Evolutionary conservation across 2,888 invertebrate species (phyloP).

Genomic region (Bugula neritina): DNA sequence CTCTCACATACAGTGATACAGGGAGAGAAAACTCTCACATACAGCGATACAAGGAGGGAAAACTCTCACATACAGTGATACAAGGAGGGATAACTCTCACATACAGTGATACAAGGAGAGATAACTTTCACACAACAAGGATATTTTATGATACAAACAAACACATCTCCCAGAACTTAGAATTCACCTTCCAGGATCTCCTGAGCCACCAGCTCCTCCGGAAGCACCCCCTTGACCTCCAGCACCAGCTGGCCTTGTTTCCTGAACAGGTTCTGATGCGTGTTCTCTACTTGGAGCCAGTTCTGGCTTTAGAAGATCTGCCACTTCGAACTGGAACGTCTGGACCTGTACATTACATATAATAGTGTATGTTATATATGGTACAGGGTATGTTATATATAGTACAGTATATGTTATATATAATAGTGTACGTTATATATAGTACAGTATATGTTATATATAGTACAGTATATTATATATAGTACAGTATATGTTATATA

Average conservation of each 20-base stretch:
- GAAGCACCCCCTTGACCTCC: not conserved
- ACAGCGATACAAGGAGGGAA: too few relatives aligned
- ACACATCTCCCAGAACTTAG: too few relatives aligned
- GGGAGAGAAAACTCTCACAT: too few relatives aligned
- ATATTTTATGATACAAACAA: too few relatives aligned
- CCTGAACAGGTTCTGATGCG: not conserved
- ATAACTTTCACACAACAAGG: too few relatives aligned
- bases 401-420: not conserved
- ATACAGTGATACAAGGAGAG: too few relatives aligned
- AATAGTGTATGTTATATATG: not conserved
- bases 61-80: too few relatives aligned
- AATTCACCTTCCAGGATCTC: not conserved
- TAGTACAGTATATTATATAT: too few relatives aligned
- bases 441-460: not conserved
- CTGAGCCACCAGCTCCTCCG: not conserved
- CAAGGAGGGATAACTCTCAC: too few relatives aligned
- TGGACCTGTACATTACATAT: not conserved
- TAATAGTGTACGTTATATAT: not conserved
- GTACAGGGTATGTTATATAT: not conserved
- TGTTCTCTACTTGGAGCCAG: slow-evolving; percentile 3
- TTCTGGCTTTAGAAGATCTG: slow-evolving; percentile 7
- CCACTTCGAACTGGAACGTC: slow-evolving; percentile 12
- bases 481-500: too few relatives aligned
- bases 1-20: not conserved
- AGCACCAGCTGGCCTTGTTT: not conserved